Evolutionary conservation across 2,888 invertebrate genomes (phyloP), one percentile per base, ranked within the genome.

Genomic region (Apantesis nais): DNA sequence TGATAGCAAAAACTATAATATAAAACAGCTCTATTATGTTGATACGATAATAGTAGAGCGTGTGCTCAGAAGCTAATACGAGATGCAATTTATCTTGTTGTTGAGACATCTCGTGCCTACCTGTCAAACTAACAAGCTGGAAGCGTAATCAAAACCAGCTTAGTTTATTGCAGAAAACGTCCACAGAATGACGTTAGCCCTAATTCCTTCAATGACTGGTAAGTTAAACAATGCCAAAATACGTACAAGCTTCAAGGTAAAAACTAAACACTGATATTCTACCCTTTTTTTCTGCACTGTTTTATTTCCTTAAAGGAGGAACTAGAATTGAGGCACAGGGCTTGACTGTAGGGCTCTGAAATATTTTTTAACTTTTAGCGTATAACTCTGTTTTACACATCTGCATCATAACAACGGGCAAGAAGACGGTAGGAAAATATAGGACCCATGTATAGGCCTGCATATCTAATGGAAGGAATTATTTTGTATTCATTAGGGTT

Each of bases 1-100:
- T 76, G 62, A 78, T 72, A 72, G 72, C 76, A 73, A 78, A 80
- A 78, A 73, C 71, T 69, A 70, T 74, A 72, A 70, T 74, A 68
- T 72, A 80, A n/a, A n/a, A 74, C 69, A 67, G 71, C 73, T 72
- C 61, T 72, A 76, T 78, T 69, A 73, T 70, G 48, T 41, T 70
- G 69, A 73, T 77, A 68, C 64, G 64, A 74, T 76, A 58, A 66
- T 67, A 58, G 71, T 69, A 19, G 34, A 31, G 77, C 74, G 74
- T 71, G 75, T 72, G 58, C 70, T 63, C 58, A 65, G 67, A 34
- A 66, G 29, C 67, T 77, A 69, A 63, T 63, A 68, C 66, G 61
- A 81, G 61, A 52, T 67, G 68, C 66, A 67, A 75, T 78, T 78
- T 74, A 83, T 78, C 68, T 77, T 70, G 41, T 48, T 58, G 65